These are phyloP conservation scores for Formica selysi DNA, from an alignment of 1,140 invertebrate species.

Conservation along the genomic window DNA sequence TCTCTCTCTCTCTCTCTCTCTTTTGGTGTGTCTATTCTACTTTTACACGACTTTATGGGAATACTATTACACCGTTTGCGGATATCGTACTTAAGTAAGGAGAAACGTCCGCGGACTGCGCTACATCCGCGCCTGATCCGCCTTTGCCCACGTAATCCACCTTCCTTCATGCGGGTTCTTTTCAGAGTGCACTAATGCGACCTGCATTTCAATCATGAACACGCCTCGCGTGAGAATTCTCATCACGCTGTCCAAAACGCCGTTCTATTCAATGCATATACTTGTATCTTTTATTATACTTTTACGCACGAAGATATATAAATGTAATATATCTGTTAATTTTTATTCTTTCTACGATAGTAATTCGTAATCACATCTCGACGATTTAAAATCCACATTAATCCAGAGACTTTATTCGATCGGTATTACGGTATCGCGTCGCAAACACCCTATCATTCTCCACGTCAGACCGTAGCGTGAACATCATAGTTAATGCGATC, in stretches of 20 bases:
- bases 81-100: slow-evolving; percentile 57
- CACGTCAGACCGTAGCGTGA: slow-evolving; percentile 3
- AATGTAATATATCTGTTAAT: too few species aligned
- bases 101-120: slow-evolving; percentile 35
- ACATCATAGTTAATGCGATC: slow-evolving; percentile 53
- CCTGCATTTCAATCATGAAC: slow-evolving; percentile 38
- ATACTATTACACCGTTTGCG: slow-evolving; percentile 52
- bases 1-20: slow-evolving; percentile 11
- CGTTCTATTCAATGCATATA: too few species aligned
- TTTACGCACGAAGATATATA: not conserved
- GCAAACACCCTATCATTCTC: slow-evolving; percentile 10
- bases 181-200: slow-evolving; percentile 38
- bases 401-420: not conserved
- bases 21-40: slow-evolving; percentile 39
- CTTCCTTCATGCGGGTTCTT: slow-evolving; percentile 38
- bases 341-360: not conserved
- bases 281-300: slow-evolving; percentile 3
- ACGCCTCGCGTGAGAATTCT: slow-evolving; percentile 42
- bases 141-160: slow-evolving; percentile 50
- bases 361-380: too few species aligned
- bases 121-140: slow-evolving; percentile 1
- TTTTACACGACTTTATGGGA: slow-evolving; percentile 58
- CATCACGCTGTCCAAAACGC: not conserved
- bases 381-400: slow-evolving; percentile 3
- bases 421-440: not conserved